phyloP scores from a whole-genome alignment of 2,113 vertebrate species.

The Poeciliopsis occidentalis region DNA sequence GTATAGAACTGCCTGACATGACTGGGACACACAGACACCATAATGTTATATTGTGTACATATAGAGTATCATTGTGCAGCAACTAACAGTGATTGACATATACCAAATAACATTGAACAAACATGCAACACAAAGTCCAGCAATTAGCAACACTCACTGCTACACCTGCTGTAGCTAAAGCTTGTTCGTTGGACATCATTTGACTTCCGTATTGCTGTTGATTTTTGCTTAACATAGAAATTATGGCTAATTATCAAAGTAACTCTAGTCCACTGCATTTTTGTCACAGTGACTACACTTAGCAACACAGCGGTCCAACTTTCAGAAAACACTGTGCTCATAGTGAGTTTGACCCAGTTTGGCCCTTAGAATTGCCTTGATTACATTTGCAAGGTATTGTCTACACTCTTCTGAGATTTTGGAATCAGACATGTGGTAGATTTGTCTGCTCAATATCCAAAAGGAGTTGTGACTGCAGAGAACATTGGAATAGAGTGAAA shows the following conservation, averaged over 20 bases:
- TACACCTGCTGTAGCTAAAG: conserved; percentile 48
- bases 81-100: conserved; percentile 48
- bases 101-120: conserved; percentile 56
- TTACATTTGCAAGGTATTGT: too few relatives aligned
- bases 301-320: too few relatives aligned
- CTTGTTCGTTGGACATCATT: conserved; percentile 24
- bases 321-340: too few relatives aligned
- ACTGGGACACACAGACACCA: conserved; percentile 42
- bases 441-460: too few relatives aligned
- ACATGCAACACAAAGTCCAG: conserved; percentile 68
- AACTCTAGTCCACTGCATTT: conserved; percentile 39
- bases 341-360: too few relatives aligned
- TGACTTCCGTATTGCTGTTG: conserved; percentile 63
- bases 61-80: conserved; percentile 38
- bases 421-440: too few relatives aligned
- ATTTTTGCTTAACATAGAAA: conserved; percentile 40
- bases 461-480: too few relatives aligned
- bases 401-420: too few relatives aligned
- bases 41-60: conserved; percentile 30
- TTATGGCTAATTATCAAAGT: conserved; percentile 34
- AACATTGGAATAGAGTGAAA: too few relatives aligned
- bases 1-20: conserved; percentile 15
- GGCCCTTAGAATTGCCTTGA: too few relatives aligned
- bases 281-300: too few relatives aligned
- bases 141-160: conserved; percentile 40